These are phyloP conservation scores for Pampus argenteus DNA, from an alignment of 2,797 vertebrate species.

Conservation along the genomic window DNA sequence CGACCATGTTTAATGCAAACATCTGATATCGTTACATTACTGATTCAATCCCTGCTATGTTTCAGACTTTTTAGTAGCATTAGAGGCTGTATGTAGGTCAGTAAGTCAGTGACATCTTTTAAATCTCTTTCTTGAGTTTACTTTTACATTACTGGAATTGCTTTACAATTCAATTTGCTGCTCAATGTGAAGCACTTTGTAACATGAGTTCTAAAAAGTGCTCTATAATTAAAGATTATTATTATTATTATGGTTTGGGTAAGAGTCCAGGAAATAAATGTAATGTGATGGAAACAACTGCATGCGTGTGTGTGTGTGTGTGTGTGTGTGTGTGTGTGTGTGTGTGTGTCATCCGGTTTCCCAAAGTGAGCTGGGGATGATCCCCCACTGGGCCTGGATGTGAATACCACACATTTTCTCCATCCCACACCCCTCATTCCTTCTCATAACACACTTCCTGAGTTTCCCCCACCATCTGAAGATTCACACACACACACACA, in stretches of 20 bases:
- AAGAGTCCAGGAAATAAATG: no score
- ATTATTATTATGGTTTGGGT: no score
- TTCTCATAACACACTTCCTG: constrained; percentile 69
- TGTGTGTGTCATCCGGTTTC: constrained; percentile 30
- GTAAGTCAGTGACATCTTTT: no score
- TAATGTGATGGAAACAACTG: background rate
- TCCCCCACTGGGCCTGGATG: constrained; percentile 32
- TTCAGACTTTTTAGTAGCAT: background rate
- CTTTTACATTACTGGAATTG: no score
- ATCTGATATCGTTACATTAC: no score
- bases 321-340: background rate
- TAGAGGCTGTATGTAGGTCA: no score
- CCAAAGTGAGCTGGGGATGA: background rate
- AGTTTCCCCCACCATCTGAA: background rate
- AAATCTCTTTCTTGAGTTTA: no score
- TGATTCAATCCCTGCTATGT: background rate
- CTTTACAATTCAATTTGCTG: no score
- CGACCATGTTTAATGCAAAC: no score
- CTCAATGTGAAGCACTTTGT: no score
- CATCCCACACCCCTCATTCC: constrained; percentile 56
- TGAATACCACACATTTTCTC: constrained; percentile 65
- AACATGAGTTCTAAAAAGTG: no score
- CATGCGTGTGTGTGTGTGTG: background rate
- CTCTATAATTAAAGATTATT: no score
- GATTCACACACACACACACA: background rate